Evolutionary conservation across 2,797 vertebrate genomes (phyloP).

Genomic region (Pangasius djambal): DNA sequence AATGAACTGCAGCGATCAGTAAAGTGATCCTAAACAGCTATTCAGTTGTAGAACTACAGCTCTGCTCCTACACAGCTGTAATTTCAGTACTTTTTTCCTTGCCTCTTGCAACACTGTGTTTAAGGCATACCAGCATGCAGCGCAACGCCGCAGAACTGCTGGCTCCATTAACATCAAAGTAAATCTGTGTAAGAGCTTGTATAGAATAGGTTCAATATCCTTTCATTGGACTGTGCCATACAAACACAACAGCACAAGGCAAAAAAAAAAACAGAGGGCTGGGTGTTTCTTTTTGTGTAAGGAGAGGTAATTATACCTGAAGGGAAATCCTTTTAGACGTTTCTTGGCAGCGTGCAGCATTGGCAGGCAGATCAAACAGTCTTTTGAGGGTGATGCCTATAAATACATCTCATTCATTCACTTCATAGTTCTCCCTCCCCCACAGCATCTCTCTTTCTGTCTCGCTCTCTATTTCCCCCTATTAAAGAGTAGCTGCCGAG

Average conservation of each 20-base stretch:
- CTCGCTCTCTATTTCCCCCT: conserved; percentile 29
- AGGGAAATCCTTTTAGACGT: conserved; percentile 82
- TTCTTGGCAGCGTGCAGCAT: conserved; percentile 70
- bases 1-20: not conserved
- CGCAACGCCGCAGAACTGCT: conserved; percentile 57
- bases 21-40: conserved; percentile 13
- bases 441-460: conserved; percentile 20
- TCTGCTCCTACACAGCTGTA: conserved; percentile 46
- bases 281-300: conserved; percentile 50
- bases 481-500: conserved; percentile 61
- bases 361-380: conserved; percentile 78
- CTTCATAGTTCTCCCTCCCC: conserved; percentile 60
- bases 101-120: conserved; percentile 61
- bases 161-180: conserved; percentile 72
- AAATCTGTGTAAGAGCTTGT: conserved; percentile 75
- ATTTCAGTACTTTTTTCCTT: conserved; percentile 62
- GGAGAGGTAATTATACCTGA: conserved; percentile 76
- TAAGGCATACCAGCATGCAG: conserved; percentile 56
- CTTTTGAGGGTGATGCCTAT: conserved; percentile 73
- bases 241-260: conserved; percentile 64
- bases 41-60: conserved; percentile 18
- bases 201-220: conserved; percentile 51
- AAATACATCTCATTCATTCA: conserved; percentile 80
- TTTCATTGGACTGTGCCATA: conserved; percentile 57
- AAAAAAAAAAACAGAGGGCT: conserved; percentile 52